These are phyloP conservation scores for Thryonomys swinderianus DNA, from an alignment of 2,113 vertebrate species.

Conservation along the genomic window DNA sequence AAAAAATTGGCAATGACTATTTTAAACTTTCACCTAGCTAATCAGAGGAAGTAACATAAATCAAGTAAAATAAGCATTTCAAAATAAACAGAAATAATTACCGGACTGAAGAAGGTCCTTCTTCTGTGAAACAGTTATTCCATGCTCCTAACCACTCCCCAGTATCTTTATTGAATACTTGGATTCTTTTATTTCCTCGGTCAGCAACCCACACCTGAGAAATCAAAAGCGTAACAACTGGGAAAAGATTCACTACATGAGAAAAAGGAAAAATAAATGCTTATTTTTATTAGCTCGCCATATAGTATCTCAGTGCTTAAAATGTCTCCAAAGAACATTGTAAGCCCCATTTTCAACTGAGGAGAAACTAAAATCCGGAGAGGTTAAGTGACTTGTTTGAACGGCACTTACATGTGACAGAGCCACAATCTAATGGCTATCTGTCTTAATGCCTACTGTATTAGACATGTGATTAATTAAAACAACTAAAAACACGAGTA, in stretches of 20 bases:
- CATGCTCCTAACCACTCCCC: slow-evolving; percentile 97
- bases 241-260: neutral
- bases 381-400: neutral
- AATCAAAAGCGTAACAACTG: neutral
- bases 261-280: neutral
- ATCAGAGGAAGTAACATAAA: neutral
- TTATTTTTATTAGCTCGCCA: neutral
- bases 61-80: neutral
- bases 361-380: neutral
- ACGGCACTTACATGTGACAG: neutral
- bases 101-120: slow-evolving; percentile 96
- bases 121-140: slow-evolving; percentile 94
- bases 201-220: slow-evolving; percentile 97
- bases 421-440: accelerated
- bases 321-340: neutral
- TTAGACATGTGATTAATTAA: neutral
- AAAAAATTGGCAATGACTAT: neutral
- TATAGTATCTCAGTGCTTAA: neutral
- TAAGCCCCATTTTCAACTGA: neutral
- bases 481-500: neutral
- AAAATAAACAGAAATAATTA: slow-evolving; percentile 67
- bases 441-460: neutral
- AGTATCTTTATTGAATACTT: slow-evolving; percentile 94
- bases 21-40: neutral
- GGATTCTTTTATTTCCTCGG: slow-evolving; percentile 95